A percentile compares a stretch with the other conserved stretches of the same genome.
Conservation (phyloP, 2,113 vertebrate genomes). For the Numida meleagris region DNA sequence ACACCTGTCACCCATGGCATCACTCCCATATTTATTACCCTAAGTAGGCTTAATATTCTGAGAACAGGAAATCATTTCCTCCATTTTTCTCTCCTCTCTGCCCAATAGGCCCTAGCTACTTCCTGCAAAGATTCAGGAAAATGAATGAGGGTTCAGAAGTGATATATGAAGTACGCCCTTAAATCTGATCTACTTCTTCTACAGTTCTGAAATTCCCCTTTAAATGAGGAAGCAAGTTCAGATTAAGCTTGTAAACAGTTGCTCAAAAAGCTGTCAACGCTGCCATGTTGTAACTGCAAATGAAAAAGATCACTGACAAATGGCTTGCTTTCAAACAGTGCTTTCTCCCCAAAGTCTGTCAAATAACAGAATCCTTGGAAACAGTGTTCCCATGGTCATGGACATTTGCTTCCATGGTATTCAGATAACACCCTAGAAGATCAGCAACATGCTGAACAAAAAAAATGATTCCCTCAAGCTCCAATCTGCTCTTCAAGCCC, state of each 20-base stretch:
- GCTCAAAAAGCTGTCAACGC: not conserved
- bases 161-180: not conserved
- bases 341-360: not conserved
- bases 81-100: not conserved
- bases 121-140: not conserved
- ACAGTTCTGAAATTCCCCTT: not conserved
- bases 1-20: not conserved
- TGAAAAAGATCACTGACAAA: not conserved
- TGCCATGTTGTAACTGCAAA: not conserved
- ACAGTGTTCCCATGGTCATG: not conserved
- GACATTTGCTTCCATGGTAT: not conserved
- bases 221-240: not conserved
- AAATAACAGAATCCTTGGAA: not conserved
- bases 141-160: not conserved
- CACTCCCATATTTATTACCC: not conserved
- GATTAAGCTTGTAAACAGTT: not conserved
- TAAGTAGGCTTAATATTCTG: not conserved
- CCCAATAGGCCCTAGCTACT: not conserved
- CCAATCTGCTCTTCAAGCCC: not conserved
- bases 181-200: not conserved
- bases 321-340: not conserved
- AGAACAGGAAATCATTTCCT: not conserved
- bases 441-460: not conserved
- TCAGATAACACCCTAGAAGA: not conserved
- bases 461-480: not conserved